These are phyloP conservation scores for Microcebus tavaratra DNA, from an alignment of 2,113 vertebrate genomes.

Conservation along the genomic window DNA sequence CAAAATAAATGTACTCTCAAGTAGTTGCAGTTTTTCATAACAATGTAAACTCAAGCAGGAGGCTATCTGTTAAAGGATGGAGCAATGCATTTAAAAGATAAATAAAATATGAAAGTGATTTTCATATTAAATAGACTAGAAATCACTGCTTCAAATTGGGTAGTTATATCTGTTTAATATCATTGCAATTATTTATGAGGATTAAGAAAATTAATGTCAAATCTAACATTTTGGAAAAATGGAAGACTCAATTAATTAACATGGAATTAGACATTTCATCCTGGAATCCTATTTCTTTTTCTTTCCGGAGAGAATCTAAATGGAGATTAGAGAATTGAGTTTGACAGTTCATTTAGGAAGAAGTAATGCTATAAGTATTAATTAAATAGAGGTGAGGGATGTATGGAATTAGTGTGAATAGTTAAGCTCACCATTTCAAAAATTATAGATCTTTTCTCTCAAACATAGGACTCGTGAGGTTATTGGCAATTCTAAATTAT, in stretches of 20 bases:
- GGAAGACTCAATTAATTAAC: not conserved
- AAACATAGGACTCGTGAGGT: not conserved
- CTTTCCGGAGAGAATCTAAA: not conserved
- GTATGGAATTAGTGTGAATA: not conserved
- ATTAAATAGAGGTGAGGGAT: slow-evolving; percentile 33
- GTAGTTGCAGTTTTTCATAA: not conserved
- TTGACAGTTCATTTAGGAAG: slow-evolving; percentile 19
- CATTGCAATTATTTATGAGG: not conserved
- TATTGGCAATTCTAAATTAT: not conserved
- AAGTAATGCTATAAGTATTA: not conserved
- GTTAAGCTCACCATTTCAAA: slow-evolving; percentile 26
- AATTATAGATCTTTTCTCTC: not conserved
- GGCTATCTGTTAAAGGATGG: not conserved
- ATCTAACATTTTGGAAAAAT: slow-evolving; percentile 31
- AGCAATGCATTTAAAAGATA: not conserved
- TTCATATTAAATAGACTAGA: not conserved
- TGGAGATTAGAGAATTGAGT: slow-evolving; percentile 25
- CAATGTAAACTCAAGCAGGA: not conserved
- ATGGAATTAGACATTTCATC: not conserved
- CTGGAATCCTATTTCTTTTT: not conserved
- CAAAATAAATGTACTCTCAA: not conserved
- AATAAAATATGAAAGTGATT: not conserved
- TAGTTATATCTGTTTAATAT: not conserved
- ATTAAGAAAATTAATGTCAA: slow-evolving; percentile 13
- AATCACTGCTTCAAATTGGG: not conserved